Percentiles rank a stretch among this genome's conserved stretches.
These are phyloP conservation scores for Andrena haemorrhoa DNA, from an alignment of 2,888 invertebrate species.

Conservation along the genomic window DNA sequence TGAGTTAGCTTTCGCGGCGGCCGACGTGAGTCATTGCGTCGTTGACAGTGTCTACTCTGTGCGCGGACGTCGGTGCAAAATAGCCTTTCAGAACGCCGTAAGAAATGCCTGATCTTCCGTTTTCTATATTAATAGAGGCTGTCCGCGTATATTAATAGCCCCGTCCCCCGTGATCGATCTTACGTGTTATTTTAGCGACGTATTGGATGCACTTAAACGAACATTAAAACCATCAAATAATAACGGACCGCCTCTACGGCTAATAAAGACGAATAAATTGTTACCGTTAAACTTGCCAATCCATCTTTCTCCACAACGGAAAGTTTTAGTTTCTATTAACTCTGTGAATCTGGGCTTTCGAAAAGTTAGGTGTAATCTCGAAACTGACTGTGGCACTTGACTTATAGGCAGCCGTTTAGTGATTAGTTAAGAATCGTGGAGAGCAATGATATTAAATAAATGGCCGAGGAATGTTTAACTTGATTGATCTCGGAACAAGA, in stretches of 20 bases:
- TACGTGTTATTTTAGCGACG: constrained; percentile 37
- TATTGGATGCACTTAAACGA: constrained; percentile 7
- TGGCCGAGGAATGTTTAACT: neutral
- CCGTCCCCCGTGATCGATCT: constrained; percentile 49
- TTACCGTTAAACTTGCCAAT: neutral
- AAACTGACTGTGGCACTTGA: too few relatives aligned
- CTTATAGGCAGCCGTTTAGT: neutral
- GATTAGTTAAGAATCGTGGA: neutral
- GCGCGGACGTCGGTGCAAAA: constrained; percentile 33
- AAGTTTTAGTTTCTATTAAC: too few relatives aligned
- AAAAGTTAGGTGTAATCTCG: too few relatives aligned
- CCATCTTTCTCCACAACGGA: neutral
- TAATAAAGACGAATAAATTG: neutral
- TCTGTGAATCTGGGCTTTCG: too few relatives aligned
- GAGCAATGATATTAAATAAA: too few relatives aligned
- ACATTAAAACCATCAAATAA: constrained; percentile 26
- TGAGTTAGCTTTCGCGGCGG: constrained; percentile 28
- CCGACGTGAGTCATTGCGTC: constrained; percentile 73
- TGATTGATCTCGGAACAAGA: neutral
- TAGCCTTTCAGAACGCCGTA: constrained; percentile 43
- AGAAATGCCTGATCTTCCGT: constrained; percentile 50
- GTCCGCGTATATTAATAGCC: constrained; percentile 50
- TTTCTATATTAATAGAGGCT: constrained; percentile 50
- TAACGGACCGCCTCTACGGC: neutral
- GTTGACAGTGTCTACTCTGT: constrained; percentile 71